Evolutionary conservation across 1,140 invertebrate species (phyloP).

Genomic region (Drosophila kepulauana): DNA sequence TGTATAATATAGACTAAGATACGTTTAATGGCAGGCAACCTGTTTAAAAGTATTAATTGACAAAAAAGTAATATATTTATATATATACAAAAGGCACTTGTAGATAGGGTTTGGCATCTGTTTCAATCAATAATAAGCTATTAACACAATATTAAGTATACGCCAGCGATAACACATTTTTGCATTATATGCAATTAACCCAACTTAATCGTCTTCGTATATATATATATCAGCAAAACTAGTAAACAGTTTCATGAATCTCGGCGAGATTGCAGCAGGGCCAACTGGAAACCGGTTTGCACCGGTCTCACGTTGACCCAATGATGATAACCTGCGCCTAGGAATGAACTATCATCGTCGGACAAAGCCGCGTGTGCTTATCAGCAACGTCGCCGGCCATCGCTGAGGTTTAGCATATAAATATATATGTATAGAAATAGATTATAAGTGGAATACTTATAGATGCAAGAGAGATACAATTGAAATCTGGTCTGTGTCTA

Average conservation of each 20-base stretch:
- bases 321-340: slow-evolving; percentile 37
- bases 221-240: slow-evolving; percentile 22
- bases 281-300: slow-evolving; percentile 33
- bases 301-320: slow-evolving; percentile 26
- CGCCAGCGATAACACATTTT: not conserved
- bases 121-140: not conserved
- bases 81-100: no score
- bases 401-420: slow-evolving; percentile 19
- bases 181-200: slow-evolving; percentile 5
- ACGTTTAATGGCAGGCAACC: no score
- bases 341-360: slow-evolving; percentile 41
- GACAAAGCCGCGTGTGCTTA: slow-evolving; percentile 32
- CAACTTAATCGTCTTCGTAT: not conserved
- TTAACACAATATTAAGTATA: not conserved
- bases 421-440: not conserved
- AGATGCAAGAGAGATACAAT: slow-evolving; percentile 3
- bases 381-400: slow-evolving; percentile 26
- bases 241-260: slow-evolving; percentile 48
- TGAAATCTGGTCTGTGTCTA: slow-evolving; percentile 22
- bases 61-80: no score
- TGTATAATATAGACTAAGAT: no score
- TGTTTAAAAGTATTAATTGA: no score
- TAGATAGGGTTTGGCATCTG: no score
- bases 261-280: slow-evolving; percentile 27
- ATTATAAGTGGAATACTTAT: not conserved